phyloP scores from a whole-genome alignment of 2,113 vertebrate species.

The Aptenodytes patagonicus region DNA sequence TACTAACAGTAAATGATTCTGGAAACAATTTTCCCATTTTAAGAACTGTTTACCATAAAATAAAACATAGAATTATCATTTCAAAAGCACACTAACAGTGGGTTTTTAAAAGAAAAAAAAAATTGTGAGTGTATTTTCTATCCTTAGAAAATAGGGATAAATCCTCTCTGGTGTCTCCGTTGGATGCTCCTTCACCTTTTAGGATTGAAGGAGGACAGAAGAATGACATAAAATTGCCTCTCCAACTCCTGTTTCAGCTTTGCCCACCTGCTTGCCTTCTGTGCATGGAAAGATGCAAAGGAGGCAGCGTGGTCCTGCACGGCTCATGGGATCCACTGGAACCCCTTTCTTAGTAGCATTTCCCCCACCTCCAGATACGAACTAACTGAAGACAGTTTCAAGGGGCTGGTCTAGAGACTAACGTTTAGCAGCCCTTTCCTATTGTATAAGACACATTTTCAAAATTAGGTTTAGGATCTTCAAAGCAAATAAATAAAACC shows the following conservation, averaged over 20 bases:
- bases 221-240: not conserved
- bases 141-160: not conserved
- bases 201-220: not conserved
- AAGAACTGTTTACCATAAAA: not conserved
- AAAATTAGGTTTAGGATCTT: not conserved
- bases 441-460: not conserved
- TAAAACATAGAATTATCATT: not conserved
- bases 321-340: not conserved
- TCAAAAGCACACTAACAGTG: not conserved
- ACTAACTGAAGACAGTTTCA: not conserved
- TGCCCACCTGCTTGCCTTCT: not conserved
- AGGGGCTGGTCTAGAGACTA: not conserved
- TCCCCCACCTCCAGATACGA: not conserved
- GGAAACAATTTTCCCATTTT: not conserved
- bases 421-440: not conserved
- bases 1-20: not conserved
- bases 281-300: not conserved
- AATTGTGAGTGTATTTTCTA: not conserved
- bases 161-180: not conserved
- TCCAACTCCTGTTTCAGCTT: not conserved
- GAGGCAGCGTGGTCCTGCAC: not conserved
- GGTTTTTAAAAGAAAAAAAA: not conserved
- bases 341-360: not conserved
- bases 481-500: not conserved
- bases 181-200: not conserved